These are phyloP conservation scores for Pseudomyrmex sp. DNA, from an alignment of 1,140 invertebrate species.

Conservation along the genomic window DNA sequence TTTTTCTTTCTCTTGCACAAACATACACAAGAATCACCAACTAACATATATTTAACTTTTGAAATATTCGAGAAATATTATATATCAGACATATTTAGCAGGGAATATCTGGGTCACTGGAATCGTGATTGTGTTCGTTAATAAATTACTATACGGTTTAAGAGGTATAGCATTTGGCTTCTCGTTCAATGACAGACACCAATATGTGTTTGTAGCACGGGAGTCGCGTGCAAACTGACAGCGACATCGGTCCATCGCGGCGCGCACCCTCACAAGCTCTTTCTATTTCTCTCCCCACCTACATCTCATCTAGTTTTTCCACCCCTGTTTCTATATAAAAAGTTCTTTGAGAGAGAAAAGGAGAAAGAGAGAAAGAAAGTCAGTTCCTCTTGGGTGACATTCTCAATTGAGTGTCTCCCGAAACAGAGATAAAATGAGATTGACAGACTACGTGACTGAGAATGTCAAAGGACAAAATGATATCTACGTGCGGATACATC, in stretches of 20 bases:
- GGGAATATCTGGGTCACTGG: no score
- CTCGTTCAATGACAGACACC: no score
- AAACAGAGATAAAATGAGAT: neutral
- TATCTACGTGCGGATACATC: no score
- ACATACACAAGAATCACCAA: neutral
- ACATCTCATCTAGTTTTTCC: neutral
- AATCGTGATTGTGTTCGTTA: neutral
- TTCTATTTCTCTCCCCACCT: constrained; percentile 25
- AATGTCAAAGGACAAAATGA: neutral
- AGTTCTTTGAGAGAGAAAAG: neutral
- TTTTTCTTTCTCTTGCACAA: no score
- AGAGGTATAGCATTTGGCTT: no score
- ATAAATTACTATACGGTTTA: neutral
- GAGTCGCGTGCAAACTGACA: constrained; percentile 71
- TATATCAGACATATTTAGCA: no score
- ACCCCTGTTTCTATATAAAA: neutral
- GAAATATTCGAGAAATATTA: neutral
- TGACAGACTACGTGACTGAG: constrained; percentile 16
- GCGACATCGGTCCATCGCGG: constrained; percentile 14
- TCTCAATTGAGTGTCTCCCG: neutral
- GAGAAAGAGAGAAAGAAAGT: no score
- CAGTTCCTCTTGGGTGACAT: neutral
- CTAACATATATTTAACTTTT: neutral
- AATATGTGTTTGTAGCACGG: constrained; percentile 38
- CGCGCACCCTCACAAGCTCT: constrained; percentile 67